phyloP scores from a whole-genome alignment of 1,140 invertebrate species.

The Drosophila triauraria region DNA sequence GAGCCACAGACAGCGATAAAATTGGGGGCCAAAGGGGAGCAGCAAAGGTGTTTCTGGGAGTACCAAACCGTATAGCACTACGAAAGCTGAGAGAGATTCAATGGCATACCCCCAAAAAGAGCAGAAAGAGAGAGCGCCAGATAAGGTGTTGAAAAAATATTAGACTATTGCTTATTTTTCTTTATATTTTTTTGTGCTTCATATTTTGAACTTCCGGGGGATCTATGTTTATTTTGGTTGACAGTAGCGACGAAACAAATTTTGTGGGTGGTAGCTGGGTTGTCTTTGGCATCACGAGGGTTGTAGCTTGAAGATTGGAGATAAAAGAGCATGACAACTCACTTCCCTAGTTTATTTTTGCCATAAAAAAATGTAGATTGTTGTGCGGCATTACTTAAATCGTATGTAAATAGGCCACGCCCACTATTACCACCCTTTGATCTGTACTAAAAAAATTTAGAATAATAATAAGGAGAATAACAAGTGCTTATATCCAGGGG shows the following conservation, averaged over 20 bases:
- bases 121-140: constrained; percentile 1
- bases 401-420: constrained; percentile 26
- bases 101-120: constrained; percentile 16
- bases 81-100: constrained; percentile 13
- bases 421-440: neutral
- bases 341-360: constrained; percentile 19
- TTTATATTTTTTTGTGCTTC: constrained; percentile 3
- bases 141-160: constrained; percentile 15
- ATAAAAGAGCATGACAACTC: constrained; percentile 26
- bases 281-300: constrained; percentile 35
- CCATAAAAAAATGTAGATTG: constrained; percentile 3
- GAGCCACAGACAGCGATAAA: constrained; percentile 26
- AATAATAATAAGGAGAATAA: neutral
- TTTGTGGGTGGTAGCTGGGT: constrained; percentile 14
- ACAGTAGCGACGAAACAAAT: constrained; percentile 6
- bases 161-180: constrained; percentile 22
- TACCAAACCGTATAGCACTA: neutral
- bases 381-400: neutral
- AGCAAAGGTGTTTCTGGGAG: constrained; percentile 14
- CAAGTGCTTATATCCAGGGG: neutral
- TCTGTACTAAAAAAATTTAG: neutral
- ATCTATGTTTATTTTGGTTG: constrained; percentile 40
- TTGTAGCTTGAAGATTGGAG: constrained; percentile 1
- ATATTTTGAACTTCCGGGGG: constrained; percentile 39
- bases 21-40: neutral